A percentile compares a stretch with the other conserved stretches of the same genome.
Evolutionary conservation across 2,888 invertebrate genomes (phyloP).

Genomic region (Cryptosula pallasiana): DNA sequence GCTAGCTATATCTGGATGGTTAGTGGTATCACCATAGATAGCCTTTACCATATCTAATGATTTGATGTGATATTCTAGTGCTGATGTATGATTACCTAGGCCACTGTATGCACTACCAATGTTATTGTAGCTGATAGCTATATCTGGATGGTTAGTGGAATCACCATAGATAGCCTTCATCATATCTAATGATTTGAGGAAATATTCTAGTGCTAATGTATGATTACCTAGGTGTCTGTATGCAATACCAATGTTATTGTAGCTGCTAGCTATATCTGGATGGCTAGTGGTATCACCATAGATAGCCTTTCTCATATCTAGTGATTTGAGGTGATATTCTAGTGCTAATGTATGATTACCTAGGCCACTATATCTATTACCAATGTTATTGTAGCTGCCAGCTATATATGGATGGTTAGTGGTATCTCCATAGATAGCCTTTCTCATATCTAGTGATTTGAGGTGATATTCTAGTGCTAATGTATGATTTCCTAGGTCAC

Average conservation of each 20-base stretch:
- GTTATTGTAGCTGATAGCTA: neutral
- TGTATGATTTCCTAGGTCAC: neutral
- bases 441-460: neutral
- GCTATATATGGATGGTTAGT: neutral
- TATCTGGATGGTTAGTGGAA: neutral
- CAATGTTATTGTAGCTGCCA: slow-evolving; percentile 8
- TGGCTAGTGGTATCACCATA: neutral
- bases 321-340: neutral
- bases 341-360: neutral
- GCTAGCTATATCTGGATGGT: neutral
- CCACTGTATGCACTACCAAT: neutral
- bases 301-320: neutral
- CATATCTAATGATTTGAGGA: neutral
- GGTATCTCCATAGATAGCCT: neutral
- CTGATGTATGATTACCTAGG: neutral
- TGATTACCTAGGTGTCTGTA: neutral
- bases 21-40: neutral
- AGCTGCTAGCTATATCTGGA: neutral
- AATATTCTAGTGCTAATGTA: neutral
- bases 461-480: neutral
- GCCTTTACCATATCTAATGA: neutral
- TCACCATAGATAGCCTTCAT: neutral
- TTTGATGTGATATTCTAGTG: neutral
- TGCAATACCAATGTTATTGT: neutral
- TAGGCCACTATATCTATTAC: neutral